Base-by-base conservation (phyloP, 2,797 vertebrate species). In the Hyperoplus lanceolatus region DNA sequence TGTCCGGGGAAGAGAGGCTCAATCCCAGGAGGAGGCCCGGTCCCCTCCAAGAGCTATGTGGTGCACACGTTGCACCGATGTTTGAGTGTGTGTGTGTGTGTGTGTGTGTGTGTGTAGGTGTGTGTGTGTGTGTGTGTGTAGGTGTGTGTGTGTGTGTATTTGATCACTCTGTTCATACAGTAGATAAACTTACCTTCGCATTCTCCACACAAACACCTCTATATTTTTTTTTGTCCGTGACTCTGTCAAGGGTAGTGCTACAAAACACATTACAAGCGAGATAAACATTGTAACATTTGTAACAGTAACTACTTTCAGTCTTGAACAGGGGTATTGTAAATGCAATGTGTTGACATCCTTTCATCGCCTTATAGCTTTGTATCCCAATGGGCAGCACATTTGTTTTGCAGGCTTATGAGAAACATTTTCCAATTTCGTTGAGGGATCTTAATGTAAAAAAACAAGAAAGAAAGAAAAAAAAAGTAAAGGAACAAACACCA, bases 1-100 rank as follows among this genome's bases (percentile, higher is more conserved):
- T 65, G 83, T 85, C 87, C 86, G 71, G 81, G 80, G 83, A 29
- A 29, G 29, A 84, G 86, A 89, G 83, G 80, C 63, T 41, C 75
- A 53, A 11, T 84, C 88, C 85, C 83, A 60, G 64, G 77, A 80
- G 79, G 80, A 80, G 68, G 69, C 61, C 36, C 58, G n/a, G 81
- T 75, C 69, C 29, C 86, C 81, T 80, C 70, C 64, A 69, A 77
- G 68, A 82, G 60, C 53, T 53, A 42, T 66, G 62, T 15, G 54
- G 14, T 49, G 64, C 4, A 3, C 18, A 48, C 48, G 18, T 45
- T 50, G 62, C 62, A 59, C 5, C 38, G 29, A 4, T 42, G 56
- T 42, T n/a, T 38, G 39, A 57, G 56, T 61, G 46, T 65, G 38
- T 36, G 11, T 49, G 15, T 54, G 48, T 56, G 61, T 62, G 65